Evolutionary conservation across 2,113 vertebrate species (phyloP).

Genomic region (Chamaetylas fuelleborni): DNA sequence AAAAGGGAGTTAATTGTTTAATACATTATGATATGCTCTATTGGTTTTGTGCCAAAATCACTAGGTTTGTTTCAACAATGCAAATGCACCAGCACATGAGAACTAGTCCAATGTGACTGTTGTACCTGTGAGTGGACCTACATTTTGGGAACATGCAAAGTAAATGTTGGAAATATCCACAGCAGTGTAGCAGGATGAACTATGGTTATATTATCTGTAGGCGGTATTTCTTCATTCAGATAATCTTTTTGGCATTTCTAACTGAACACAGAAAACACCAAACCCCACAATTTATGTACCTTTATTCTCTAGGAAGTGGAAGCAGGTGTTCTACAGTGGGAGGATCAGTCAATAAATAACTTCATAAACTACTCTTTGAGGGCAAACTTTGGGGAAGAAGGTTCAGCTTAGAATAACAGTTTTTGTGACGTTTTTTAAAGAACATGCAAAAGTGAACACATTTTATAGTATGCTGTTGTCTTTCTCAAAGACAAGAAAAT

Average conservation of each 20-base stretch:
- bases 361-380: background rate
- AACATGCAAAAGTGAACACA: background rate
- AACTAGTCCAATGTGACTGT: background rate
- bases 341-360: background rate
- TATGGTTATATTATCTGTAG: background rate
- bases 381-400: background rate
- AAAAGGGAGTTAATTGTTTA: background rate
- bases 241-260: background rate
- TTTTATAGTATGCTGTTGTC: background rate
- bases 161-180: background rate
- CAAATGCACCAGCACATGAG: background rate
- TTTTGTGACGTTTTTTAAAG: background rate
- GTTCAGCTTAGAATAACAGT: background rate
- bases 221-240: background rate
- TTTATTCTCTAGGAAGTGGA: background rate
- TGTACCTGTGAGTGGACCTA: background rate
- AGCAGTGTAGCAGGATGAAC: background rate
- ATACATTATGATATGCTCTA: background rate
- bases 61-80: background rate
- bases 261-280: background rate
- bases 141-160: background rate
- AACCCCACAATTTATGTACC: background rate
- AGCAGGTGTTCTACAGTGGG: fast-evolving
- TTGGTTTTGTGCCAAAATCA: background rate
- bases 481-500: background rate